phyloP scores from a whole-genome alignment of 2,113 vertebrate genomes.

The Mobula hypostoma region DNA sequence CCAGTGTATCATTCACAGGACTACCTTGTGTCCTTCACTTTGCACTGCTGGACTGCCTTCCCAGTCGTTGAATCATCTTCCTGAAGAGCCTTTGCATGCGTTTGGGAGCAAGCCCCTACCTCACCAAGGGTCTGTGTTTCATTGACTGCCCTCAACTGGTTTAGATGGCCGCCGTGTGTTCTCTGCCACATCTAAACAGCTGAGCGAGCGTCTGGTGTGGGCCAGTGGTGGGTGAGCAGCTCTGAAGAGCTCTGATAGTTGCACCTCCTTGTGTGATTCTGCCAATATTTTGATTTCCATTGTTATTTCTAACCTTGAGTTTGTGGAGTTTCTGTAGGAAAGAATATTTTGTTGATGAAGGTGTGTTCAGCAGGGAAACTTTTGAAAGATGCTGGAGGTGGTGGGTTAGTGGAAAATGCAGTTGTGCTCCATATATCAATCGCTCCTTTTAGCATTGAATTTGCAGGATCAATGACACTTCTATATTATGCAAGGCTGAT shows the following conservation, averaged over 20 bases:
- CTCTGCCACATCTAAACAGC: no score
- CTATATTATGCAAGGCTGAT: not conserved
- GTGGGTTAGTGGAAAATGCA: not conserved
- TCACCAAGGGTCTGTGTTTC: no score
- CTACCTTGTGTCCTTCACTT: no score
- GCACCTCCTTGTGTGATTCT: not conserved
- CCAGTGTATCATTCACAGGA: no score
- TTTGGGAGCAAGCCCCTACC: no score
- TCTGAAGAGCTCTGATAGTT: not conserved
- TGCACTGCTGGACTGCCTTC: no score
- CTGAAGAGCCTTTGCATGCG: no score
- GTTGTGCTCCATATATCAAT: not conserved
- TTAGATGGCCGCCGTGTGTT: no score
- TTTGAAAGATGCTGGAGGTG: conserved; percentile 26
- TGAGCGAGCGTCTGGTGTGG: no score
- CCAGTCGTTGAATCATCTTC: no score
- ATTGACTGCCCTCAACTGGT: no score
- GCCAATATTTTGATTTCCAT: not conserved
- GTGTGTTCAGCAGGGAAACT: not conserved
- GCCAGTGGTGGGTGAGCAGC: no score
- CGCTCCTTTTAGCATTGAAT: not conserved
- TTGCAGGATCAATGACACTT: not conserved
- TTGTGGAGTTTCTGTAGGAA: not conserved
- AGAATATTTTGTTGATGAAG: not conserved
- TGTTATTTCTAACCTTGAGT: not conserved